Conservation (phyloP, 1,140 invertebrate species). For the Bombus picipes region DNA sequence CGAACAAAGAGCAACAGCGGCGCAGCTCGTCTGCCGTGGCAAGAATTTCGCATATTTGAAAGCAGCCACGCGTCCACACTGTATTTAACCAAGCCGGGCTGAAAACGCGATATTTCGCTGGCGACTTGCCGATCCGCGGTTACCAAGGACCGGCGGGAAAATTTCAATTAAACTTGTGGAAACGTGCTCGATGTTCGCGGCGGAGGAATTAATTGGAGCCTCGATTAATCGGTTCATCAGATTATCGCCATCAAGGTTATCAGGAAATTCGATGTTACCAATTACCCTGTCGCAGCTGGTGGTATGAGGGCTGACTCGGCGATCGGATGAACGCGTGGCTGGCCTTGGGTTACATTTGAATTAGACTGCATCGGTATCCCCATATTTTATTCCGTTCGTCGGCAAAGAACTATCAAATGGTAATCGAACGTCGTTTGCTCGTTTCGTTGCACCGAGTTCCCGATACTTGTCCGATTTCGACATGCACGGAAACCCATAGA, state of each 20-base stretch:
- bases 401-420: not conserved
- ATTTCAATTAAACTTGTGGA: slow-evolving; percentile 11
- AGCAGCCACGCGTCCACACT: not conserved
- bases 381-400: not conserved
- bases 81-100: not conserved
- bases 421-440: not conserved
- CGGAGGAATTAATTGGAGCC: not conserved
- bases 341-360: not conserved
- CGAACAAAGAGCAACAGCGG: slow-evolving; percentile 45
- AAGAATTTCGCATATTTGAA: not conserved
- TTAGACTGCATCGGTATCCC: not conserved
- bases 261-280: not conserved
- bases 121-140: not conserved
- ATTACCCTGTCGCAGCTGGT: not conserved
- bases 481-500: not conserved
- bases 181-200: not conserved
- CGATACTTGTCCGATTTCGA: not conserved
- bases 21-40: not conserved
- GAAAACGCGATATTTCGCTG: not conserved
- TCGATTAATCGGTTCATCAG: slow-evolving; percentile 6
- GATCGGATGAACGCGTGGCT: not conserved
- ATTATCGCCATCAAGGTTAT: not conserved
- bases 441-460: not conserved
- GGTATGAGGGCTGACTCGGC: not conserved
- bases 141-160: not conserved